Evolutionary conservation across 2,888 invertebrate species (phyloP), one percentile per base, ranked within the genome.

Genomic region (Tetanocera ferruginea): DNA sequence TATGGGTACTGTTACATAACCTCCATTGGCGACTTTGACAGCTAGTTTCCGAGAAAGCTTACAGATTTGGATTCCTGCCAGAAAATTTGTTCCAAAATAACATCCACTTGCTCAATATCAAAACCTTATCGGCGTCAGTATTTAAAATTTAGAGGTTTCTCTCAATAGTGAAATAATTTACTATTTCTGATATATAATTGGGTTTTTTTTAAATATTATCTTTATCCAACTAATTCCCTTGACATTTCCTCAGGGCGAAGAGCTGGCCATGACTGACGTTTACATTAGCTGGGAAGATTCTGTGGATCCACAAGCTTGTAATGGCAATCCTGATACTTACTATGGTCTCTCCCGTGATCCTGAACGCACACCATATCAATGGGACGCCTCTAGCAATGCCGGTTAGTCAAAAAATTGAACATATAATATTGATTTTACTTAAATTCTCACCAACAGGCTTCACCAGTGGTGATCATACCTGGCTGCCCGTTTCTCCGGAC

Each of bases 401-500:
- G 89, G 89, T 88, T 73, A 79, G 80, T 74, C 5, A 3, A 9
- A 31, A 9, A 4, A 14, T 5, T 5, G 9, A 2, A 1, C 8
- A 3, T 2, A 67, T 37, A n/a, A 5, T 66, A 9, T 19, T 43
- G 19, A 5, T 28, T 0, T 1, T 11, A 19, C 1, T 66, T 37
- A 11, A 14, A 17, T 23, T 37, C 49, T 37, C 67, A 2, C 67
- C 19, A 31, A 0, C 34, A 89, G 85, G 88, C 34, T 90, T 88
- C 52, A 87, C 89, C 1, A 82, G 84, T 14, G 87, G 84, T 1
- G 85, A 86, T 66, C 77, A 84, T 6, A 93, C 94, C 0, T 95
- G 95, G 95, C 86, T 95, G 6, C 95, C 95, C 0, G 92, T 95
- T 1, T 91, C 94, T 31, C 86, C 87, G 0, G 92, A 93, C 60